A percentile compares a stretch with the other conserved stretches of the same genome.
Evolutionary conservation across 2,113 vertebrate species (phyloP).

Genomic region (Rhinolophus sinicus): DNA sequence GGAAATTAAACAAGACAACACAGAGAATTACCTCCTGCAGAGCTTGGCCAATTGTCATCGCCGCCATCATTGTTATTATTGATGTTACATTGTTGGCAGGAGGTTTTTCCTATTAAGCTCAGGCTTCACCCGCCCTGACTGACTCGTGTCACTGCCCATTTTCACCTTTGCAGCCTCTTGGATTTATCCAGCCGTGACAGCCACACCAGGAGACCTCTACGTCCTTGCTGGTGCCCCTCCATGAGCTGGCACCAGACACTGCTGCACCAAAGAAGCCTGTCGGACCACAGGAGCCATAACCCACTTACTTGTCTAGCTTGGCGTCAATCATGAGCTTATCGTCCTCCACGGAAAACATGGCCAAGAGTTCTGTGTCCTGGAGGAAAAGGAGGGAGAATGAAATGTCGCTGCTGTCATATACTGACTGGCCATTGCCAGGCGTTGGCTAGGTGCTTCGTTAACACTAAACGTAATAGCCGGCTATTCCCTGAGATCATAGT

Average conservation of each 20-base stretch:
- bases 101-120: neutral
- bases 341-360: conserved; percentile 76
- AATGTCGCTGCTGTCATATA: accelerated
- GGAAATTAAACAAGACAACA: accelerated
- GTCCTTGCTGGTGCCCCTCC: neutral
- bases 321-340: conserved; percentile 79
- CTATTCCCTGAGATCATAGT: neutral
- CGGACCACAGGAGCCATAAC: neutral
- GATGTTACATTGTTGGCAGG: accelerated
- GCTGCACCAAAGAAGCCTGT: neutral
- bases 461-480: neutral
- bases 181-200: neutral
- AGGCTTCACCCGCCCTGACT: neutral
- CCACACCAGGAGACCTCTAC: neutral
- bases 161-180: neutral
- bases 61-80: accelerated
- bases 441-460: accelerated
- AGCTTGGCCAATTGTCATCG: accelerated
- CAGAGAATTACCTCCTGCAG: accelerated
- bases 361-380: conserved; percentile 76
- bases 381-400: neutral
- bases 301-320: conserved; percentile 81
- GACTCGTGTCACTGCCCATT: neutral
- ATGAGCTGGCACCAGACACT: neutral
- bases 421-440: accelerated